Base-by-base conservation (phyloP, 2,888 invertebrate genomes). In the Psococerastis gibbosa region DNA sequence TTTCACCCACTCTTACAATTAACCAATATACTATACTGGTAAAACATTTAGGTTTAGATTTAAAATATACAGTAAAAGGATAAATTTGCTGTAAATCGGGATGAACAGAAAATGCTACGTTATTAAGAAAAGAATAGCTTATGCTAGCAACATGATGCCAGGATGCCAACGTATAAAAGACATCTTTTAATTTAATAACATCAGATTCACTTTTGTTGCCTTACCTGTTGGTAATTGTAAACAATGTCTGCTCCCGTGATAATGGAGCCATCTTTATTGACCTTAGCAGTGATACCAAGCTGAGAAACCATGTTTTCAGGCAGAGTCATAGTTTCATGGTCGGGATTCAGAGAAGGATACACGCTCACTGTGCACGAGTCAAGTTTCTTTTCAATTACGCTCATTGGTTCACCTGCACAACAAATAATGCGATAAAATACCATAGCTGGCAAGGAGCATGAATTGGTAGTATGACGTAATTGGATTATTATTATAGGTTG, bases 301-400 rank as follows among this genome's bases (percentile, higher is more conserved):
- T 75, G 70, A 51, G 73, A 70, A 49, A 89, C 71, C 61, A 80
- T 70, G 46, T 73, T 73, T 48, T 75, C 77, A 1, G 87, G 84
- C 47, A 88, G 71, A 20, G 76, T 69, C 49, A 91, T 69, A 52
- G 82, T 84, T 62, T 97, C 97, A 62, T 92, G 88, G 64, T 94
- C 92, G 5, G 92, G 88, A 67, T 94, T 89, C 51, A 97, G 66
- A 5, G 89, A 87, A 23, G 95, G 95, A 61, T 91, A 88, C 46
- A 95, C 91, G 35, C 85, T 81, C 45, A 97, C 80, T 48, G 83
- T 82, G 64, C 97, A 97, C 43, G 88, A 85, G 62, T 95, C 94
- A 53, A 95, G 62, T 59, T 80, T 77, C 58, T 80, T 76, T 43
- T 70, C 68, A 3, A 49, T 55, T 17, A 58, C 58, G 50, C 57